Evolutionary conservation across 1,140 invertebrate species (phyloP).

Genomic region (Caerostris darwini): DNA sequence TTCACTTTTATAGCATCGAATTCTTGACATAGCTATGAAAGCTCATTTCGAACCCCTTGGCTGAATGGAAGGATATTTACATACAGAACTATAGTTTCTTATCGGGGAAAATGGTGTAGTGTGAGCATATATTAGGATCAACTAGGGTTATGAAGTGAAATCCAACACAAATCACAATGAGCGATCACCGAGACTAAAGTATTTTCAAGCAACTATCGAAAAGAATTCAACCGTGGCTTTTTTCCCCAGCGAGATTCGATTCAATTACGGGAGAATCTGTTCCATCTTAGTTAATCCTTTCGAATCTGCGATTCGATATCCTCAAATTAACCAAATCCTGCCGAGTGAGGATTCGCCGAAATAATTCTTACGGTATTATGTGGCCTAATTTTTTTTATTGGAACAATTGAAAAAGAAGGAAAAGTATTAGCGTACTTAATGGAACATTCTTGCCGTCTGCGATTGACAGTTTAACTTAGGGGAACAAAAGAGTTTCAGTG

Average conservation of each 20-base stretch:
- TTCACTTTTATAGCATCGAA: constrained; percentile 70
- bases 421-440: background rate
- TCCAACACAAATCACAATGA: constrained; percentile 28
- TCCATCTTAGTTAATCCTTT: constrained; percentile 1
- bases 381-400: background rate
- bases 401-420: background rate
- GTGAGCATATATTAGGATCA: constrained; percentile 55
- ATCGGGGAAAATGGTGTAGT: constrained; percentile 51
- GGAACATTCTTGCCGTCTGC: background rate
- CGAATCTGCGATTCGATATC: constrained; percentile 1
- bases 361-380: background rate
- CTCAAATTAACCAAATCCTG: constrained; percentile 22
- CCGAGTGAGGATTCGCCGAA: background rate
- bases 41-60: constrained; percentile 7
- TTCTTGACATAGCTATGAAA: constrained; percentile 65
- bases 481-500: background rate
- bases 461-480: background rate
- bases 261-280: constrained; percentile 1
- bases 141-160: background rate
- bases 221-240: background rate
- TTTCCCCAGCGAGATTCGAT: background rate
- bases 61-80: constrained; percentile 60
- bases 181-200: background rate
- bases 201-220: background rate
- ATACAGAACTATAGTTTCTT: constrained; percentile 53